Conservation (phyloP, 2,888 invertebrate species). For the Agrenia bidenticulata region DNA sequence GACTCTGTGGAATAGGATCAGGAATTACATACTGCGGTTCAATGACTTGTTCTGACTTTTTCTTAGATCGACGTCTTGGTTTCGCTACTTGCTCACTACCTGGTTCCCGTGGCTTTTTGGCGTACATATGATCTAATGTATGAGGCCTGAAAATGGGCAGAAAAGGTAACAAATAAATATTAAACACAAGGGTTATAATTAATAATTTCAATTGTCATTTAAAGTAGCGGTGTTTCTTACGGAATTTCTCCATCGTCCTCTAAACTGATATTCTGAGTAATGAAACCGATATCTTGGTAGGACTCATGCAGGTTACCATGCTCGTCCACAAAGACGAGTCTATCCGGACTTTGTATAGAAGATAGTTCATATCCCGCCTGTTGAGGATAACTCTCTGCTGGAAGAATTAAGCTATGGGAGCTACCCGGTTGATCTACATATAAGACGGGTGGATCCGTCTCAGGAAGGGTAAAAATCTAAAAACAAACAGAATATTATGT, state of each 20-base stretch:
- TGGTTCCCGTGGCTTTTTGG: slow-evolving; percentile 47
- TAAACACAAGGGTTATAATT: neutral
- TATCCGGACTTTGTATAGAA: neutral
- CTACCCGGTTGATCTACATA: no score
- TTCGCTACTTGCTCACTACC: slow-evolving; percentile 31
- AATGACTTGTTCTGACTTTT: slow-evolving; percentile 33
- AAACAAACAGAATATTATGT: no score
- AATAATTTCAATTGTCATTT: no score
- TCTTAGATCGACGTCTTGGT: slow-evolving; percentile 35
- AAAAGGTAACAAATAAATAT: no score
- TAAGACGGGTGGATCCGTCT: no score
- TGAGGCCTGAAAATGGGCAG: slow-evolving; percentile 38
- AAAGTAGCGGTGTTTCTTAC: slow-evolving; percentile 3
- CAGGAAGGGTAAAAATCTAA: no score
- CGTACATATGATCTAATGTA: slow-evolving; percentile 49
- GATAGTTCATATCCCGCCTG: no score
- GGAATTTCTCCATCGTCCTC: slow-evolving; percentile 15
- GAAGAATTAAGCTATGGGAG: no score
- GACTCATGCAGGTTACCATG: neutral
- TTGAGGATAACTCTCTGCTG: no score
- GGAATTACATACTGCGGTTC: slow-evolving; percentile 18
- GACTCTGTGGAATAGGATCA: slow-evolving; percentile 32
- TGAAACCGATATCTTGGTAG: neutral
- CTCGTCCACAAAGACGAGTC: slow-evolving; percentile 1
- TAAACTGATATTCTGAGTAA: neutral